Evolutionary conservation across 2,113 vertebrate species (phyloP).

Genomic region (Ardeotis arabs): DNA sequence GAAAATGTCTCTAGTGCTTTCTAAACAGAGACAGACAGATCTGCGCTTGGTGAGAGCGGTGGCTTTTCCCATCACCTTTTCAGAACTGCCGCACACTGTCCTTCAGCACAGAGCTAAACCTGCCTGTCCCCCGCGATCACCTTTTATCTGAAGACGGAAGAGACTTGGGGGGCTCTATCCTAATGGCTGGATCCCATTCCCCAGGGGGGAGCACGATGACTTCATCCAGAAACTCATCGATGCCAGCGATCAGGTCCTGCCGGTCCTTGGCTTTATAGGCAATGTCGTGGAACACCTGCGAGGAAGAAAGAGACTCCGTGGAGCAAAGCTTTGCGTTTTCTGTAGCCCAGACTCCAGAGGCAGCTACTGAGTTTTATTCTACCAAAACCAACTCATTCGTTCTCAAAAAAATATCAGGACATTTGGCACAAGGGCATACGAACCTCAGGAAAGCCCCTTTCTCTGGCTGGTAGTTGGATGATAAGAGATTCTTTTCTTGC

Average conservation of each 20-base stretch:
- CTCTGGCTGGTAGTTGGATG: accelerated
- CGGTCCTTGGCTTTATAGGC: slow-evolving; percentile 98
- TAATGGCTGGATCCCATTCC: slow-evolving; percentile 96
- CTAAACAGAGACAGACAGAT: not conserved
- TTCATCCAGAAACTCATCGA: slow-evolving; percentile 97
- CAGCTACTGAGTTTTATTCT: not conserved
- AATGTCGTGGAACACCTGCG: slow-evolving; percentile 96
- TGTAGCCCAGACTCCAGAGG: not conserved
- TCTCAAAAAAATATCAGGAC: not conserved
- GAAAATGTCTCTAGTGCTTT: not conserved
- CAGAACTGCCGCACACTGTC: accelerated
- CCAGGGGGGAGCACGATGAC: slow-evolving; percentile 98
- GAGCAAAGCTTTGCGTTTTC: not conserved
- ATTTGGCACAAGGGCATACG: not conserved
- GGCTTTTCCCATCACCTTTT: not conserved
- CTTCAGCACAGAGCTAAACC: not conserved
- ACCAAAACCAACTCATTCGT: not conserved
- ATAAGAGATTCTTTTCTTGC: not conserved
- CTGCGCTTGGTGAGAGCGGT: not conserved
- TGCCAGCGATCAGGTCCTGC: slow-evolving; percentile 93
- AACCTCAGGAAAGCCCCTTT: not conserved
- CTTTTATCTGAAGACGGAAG: slow-evolving; percentile 97
- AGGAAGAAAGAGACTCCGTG: not conserved
- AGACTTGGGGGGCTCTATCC: slow-evolving; percentile 96
- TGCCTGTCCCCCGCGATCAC: slow-evolving; percentile 54